A percentile compares a stretch with the other conserved stretches of the same genome.
Evolutionary conservation across 2,113 vertebrate species (phyloP).

Genomic region (Nibea albiflora): DNA sequence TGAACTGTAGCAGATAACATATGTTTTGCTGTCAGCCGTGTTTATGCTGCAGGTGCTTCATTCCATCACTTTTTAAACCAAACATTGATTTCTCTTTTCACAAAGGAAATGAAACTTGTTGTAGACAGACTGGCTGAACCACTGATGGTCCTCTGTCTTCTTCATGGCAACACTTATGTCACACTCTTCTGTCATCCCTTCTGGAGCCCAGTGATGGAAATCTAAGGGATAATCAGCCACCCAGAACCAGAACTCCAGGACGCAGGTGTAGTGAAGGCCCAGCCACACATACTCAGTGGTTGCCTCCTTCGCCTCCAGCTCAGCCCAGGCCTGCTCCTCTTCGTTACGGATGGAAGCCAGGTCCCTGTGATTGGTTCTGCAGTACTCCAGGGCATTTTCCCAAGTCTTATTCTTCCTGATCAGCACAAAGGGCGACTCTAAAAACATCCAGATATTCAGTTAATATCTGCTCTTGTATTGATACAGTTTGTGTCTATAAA

Average conservation of each 20-base stretch:
- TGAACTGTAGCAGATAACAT: too few relatives aligned
- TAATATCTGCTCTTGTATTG: too few relatives aligned
- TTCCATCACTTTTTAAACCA: too few relatives aligned
- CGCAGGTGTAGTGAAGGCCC: conserved; percentile 44
- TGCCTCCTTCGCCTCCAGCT: conserved; percentile 9
- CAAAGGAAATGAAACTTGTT: conserved; percentile 17
- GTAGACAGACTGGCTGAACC: background rate
- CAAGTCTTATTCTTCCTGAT: background rate
- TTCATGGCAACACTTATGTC: conserved; percentile 18
- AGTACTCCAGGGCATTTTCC: conserved; percentile 22
- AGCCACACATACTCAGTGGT: conserved; percentile 30
- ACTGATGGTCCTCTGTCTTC: rapidly evolving
- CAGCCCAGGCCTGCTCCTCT: conserved; percentile 14
- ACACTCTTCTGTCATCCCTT: rapidly evolving
- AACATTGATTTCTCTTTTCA: too few relatives aligned
- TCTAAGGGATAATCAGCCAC: rapidly evolving
- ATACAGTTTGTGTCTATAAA: too few relatives aligned
- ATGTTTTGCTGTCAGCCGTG: too few relatives aligned
- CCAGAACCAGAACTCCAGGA: conserved; percentile 29
- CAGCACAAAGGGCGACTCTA: conserved; percentile 7
- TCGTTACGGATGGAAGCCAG: conserved; percentile 34
- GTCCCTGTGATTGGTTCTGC: background rate
- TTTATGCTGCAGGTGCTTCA: too few relatives aligned
- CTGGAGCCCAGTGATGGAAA: background rate
- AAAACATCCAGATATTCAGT: background rate